Percentiles rank a stretch among this genome's conserved stretches.
These are phyloP conservation scores for Gonatopus flavifemur DNA, from an alignment of 1,140 invertebrate genomes.

Conservation along the genomic window DNA sequence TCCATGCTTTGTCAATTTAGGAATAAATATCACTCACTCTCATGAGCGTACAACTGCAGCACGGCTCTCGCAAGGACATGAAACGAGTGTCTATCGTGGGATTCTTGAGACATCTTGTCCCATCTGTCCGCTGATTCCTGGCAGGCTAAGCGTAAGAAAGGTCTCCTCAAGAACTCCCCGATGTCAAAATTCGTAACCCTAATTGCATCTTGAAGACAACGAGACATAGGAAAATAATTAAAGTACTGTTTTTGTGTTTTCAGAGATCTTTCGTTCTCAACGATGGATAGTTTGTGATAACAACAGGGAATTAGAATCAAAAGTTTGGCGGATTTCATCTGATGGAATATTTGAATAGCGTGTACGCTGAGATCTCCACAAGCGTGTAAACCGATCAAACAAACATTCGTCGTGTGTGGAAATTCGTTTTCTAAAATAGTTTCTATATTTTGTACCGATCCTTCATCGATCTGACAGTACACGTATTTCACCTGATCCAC, in stretches of 20 bases:
- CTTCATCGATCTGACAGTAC: slow-evolving; percentile 58
- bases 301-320: slow-evolving; percentile 82
- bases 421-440: slow-evolving; percentile 50
- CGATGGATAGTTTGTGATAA: slow-evolving; percentile 72
- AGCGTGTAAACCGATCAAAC: slow-evolving; percentile 75
- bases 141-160: slow-evolving; percentile 70
- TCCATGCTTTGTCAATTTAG: slow-evolving; percentile 4
- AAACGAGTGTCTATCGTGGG: slow-evolving; percentile 59
- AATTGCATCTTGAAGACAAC: slow-evolving; percentile 46
- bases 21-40: slow-evolving; percentile 55
- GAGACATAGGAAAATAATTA: slow-evolving; percentile 67
- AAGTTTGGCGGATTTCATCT: slow-evolving; percentile 61
- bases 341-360: slow-evolving; percentile 71
- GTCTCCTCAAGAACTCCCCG: slow-evolving; percentile 57
- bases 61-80: slow-evolving; percentile 64
- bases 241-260: slow-evolving; percentile 51
- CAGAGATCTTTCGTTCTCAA: slow-evolving; percentile 12
- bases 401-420: slow-evolving; percentile 44
- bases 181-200: slow-evolving; percentile 36
- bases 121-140: slow-evolving; percentile 58
- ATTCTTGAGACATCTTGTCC: slow-evolving; percentile 44
- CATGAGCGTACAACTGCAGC: slow-evolving; percentile 60
- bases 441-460: slow-evolving; percentile 57
- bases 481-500: slow-evolving; percentile 61
- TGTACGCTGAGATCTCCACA: slow-evolving; percentile 81